Evolutionary conservation across 1,140 invertebrate genomes (phyloP).

Genomic region (Tyrophagus putrescentiae): DNA sequence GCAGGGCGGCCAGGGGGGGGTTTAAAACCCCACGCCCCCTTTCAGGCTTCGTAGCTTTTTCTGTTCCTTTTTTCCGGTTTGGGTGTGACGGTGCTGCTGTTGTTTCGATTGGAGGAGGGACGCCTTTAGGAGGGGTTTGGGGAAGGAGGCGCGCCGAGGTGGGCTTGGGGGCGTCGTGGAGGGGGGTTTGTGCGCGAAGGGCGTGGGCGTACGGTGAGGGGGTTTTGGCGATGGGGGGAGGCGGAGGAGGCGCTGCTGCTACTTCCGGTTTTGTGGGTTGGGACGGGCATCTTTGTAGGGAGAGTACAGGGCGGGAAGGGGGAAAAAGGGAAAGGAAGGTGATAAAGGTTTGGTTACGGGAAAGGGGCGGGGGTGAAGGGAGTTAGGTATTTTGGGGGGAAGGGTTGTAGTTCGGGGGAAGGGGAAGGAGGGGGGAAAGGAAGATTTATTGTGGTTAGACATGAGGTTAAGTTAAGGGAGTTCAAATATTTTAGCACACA

Average conservation of each 20-base stretch:
- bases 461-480: no score
- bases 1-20: background rate
- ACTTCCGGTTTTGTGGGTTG: background rate
- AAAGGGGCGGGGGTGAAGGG: background rate
- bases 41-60: background rate
- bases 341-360: background rate
- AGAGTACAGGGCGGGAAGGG: background rate
- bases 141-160: background rate
- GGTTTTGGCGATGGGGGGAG: background rate
- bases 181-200: background rate
- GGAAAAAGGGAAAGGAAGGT: background rate
- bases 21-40: background rate
- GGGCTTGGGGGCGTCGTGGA: background rate
- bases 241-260: no score
- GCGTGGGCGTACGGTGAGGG: background rate
- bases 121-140: background rate
- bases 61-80: background rate
- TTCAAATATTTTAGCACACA: no score
- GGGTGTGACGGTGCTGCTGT: background rate
- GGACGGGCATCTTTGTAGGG: constrained; percentile 7
- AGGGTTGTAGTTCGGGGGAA: no score
- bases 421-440: no score
- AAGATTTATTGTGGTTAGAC: no score
- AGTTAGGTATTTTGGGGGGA: background rate
- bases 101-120: background rate